These are phyloP conservation scores for Trachelus troglodyta DNA, from an alignment of 2,888 invertebrate genomes.

Conservation along the genomic window DNA sequence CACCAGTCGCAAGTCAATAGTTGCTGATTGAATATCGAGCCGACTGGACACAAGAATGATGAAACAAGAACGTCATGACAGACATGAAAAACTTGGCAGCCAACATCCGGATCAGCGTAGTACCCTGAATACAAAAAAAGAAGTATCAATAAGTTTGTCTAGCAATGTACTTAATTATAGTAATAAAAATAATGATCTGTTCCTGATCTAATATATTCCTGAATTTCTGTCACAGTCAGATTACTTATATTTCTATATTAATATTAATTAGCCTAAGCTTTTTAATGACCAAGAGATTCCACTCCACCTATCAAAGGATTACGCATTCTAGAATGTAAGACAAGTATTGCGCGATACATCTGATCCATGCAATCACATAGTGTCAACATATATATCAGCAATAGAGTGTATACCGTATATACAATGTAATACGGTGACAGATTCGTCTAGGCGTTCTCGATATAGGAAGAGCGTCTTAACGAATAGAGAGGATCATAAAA, in stretches of 20 bases:
- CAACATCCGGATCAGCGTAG: slow-evolving; percentile 74
- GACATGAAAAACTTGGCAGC: slow-evolving; percentile 76
- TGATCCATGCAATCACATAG: too few species aligned
- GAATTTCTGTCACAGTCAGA: not conserved
- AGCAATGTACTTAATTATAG: too few species aligned
- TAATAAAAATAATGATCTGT: too few species aligned
- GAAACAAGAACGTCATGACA: slow-evolving; percentile 72
- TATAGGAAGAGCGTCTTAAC: not conserved
- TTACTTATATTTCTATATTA: too few species aligned
- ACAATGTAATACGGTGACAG: not conserved
- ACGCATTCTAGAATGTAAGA: too few species aligned
- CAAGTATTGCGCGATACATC: too few species aligned
- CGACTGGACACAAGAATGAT: slow-evolving; percentile 76
- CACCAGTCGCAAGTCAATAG: slow-evolving; percentile 78
- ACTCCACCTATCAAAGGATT: too few species aligned
- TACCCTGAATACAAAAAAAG: slow-evolving; percentile 67
- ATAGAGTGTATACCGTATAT: not conserved
- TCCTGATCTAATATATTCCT: not conserved
- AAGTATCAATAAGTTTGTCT: too few species aligned
- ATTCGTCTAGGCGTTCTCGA: too few species aligned
- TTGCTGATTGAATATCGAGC: slow-evolving; percentile 76
- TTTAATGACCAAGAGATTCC: too few species aligned
- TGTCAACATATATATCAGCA: too few species aligned
- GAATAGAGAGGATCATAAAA: not conserved
- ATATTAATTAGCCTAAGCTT: too few species aligned